Evolutionary conservation across 2,797 vertebrate species (phyloP).

Genomic region (Gymnodraco acuticeps): DNA sequence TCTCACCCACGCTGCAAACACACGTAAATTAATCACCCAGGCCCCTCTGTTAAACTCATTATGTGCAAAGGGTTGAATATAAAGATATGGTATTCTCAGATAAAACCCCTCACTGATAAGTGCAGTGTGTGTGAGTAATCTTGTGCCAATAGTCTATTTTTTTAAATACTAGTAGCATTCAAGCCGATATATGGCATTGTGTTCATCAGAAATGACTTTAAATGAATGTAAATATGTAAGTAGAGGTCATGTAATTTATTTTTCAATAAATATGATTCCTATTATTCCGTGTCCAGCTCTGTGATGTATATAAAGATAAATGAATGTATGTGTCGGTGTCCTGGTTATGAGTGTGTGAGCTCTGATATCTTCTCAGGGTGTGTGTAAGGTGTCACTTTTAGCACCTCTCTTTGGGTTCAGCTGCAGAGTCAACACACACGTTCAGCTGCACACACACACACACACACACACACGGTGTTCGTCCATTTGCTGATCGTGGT

Average conservation of each 20-base stretch:
- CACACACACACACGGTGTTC: constrained; percentile 28
- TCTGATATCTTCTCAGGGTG: constrained; percentile 18
- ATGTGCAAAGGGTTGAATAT: neutral
- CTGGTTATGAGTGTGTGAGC: constrained; percentile 14
- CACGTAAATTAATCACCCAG: no score
- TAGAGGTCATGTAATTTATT: constrained; percentile 58
- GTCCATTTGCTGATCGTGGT: constrained; percentile 63
- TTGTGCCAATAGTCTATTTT: constrained; percentile 1
- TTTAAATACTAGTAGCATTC: neutral
- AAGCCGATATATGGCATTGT: neutral
- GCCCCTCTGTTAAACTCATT: constrained; percentile 2
- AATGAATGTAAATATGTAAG: constrained; percentile 72
- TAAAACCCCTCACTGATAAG: neutral
- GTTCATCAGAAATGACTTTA: constrained; percentile 9
- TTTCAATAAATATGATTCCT: constrained; percentile 65
- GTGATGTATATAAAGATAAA: constrained; percentile 7
- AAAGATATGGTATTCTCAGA: neutral
- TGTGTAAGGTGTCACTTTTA: constrained; percentile 60
- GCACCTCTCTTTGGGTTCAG: constrained; percentile 53
- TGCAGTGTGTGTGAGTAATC: neutral
- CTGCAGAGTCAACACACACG: constrained; percentile 66
- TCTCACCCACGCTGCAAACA: no score
- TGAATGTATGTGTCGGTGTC: neutral
- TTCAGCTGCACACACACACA: constrained; percentile 78
- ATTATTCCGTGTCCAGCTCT: constrained; percentile 1